A percentile compares a stretch with the other conserved stretches of the same genome.
phyloP scores from a whole-genome alignment of 1,140 invertebrate genomes.

The Drosophila dunni region DNA sequence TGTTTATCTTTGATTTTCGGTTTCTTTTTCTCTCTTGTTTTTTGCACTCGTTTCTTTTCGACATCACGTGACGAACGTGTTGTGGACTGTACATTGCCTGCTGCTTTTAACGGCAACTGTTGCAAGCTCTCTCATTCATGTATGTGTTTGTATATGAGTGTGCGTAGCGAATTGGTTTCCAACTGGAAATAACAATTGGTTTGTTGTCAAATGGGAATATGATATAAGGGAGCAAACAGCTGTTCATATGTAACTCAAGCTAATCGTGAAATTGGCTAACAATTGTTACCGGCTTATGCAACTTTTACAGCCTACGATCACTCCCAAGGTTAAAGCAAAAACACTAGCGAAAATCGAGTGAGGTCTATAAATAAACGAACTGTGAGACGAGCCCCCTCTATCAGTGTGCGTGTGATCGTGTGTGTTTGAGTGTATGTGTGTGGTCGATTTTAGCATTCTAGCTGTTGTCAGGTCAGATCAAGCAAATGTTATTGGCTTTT shows the following conservation, averaged over 20 bases:
- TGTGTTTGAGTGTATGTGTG: neutral
- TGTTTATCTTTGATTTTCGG: slow-evolving; percentile 33
- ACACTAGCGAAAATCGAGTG: slow-evolving; percentile 10
- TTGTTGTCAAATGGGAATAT: slow-evolving; percentile 35
- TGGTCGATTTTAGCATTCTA: slow-evolving; percentile 6
- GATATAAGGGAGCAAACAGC: slow-evolving; percentile 22
- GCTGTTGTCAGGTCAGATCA: slow-evolving; percentile 72
- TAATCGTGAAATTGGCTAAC: neutral
- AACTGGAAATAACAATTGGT: slow-evolving; percentile 24
- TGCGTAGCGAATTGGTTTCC: slow-evolving; percentile 15
- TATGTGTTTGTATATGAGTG: neutral
- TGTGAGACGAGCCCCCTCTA: slow-evolving; percentile 65
- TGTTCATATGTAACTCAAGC: slow-evolving; percentile 10
- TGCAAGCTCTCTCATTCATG: slow-evolving; percentile 18
- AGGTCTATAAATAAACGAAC: slow-evolving; percentile 42
- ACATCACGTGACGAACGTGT: slow-evolving; percentile 28
- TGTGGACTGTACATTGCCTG: slow-evolving; percentile 57
- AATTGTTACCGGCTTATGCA: slow-evolving; percentile 4
- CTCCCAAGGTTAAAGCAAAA: slow-evolving; percentile 29
- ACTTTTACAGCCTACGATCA: slow-evolving; percentile 5
- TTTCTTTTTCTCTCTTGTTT: neutral
- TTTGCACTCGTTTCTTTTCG: slow-evolving; percentile 16
- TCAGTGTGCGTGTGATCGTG: too few relatives aligned
- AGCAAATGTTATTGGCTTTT: slow-evolving; percentile 32
- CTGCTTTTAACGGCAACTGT: slow-evolving; percentile 25